Evolutionary conservation across 2,888 invertebrate genomes (phyloP), one percentile per base, ranked within the genome.

Genomic region (Drosophila robusta): DNA sequence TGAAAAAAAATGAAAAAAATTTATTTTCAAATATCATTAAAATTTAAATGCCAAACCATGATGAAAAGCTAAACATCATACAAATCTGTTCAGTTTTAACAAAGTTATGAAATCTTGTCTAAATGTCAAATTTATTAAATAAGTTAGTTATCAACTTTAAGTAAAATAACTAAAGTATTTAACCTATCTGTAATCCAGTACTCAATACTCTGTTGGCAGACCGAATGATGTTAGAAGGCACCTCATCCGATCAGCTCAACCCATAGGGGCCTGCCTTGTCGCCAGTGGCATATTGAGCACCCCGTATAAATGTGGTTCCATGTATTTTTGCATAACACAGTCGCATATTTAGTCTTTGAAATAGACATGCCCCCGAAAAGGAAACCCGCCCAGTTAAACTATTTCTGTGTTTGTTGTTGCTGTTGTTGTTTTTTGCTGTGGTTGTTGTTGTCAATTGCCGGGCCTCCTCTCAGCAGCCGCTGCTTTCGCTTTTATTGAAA

Each of bases 401-500:
- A 61, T 52, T 38, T 50, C 32, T 32, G 24, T 24, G 16, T 16
- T 24, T 26, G 22, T 45, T 65, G 52, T 54, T 54, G 12, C 63
- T 70, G 79, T 57, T 55, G 46, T 16, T 52, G 45, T n/a, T 41
- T 34, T 34, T 46, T 69, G 8, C 26, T 29, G 8, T 7, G 26
- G 34, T 60, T 70, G 57, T 67, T 68, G 54, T 87, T 78, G 88
- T 78, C 85, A 87, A 85, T 65, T 81, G 82, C 34, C 89, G 58
- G 74, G 89, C 87, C 82, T 87, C 84, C 87, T 70, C 80, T 26
- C 22, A 38, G 52, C 29, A 22, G 46, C 32, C 22, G 57, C 51
- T 57, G 69, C 84, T 84, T 87, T 84, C 89, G 78, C 84, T 89
- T 84, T 88, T 71, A 77, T 73, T 77, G 26, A 73, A 73, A 68